phyloP scores from a whole-genome alignment of 2,888 invertebrate genomes.

The Octodonta nipae region DNA sequence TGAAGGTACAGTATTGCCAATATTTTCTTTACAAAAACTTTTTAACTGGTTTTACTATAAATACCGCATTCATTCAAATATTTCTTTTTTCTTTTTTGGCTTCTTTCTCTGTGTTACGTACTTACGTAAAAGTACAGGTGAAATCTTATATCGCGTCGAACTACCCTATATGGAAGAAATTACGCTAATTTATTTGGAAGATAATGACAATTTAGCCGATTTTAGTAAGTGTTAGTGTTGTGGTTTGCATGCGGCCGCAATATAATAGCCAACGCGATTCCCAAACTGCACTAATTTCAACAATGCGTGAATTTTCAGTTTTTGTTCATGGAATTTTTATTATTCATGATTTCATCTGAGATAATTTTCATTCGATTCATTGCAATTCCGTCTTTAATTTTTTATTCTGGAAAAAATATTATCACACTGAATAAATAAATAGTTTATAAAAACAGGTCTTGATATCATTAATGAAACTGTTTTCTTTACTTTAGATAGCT shows the following conservation, averaged over 20 bases:
- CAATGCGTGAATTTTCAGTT: slow-evolving; percentile 14
- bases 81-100: slow-evolving; percentile 38
- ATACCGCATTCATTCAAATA: slow-evolving; percentile 24
- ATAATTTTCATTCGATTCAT: no score
- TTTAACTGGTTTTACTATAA: neutral
- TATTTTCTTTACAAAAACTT: neutral
- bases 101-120: slow-evolving; percentile 39
- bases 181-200: slow-evolving; percentile 87
- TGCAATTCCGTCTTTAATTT: no score
- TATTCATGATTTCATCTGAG: neutral
- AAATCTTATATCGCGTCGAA: slow-evolving; percentile 88
- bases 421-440: no score
- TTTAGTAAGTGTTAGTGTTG: slow-evolving; percentile 56
- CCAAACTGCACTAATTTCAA: slow-evolving; percentile 19
- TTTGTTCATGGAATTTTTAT: slow-evolving; percentile 3
- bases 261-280: slow-evolving; percentile 15
- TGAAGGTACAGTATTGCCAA: slow-evolving; percentile 55
- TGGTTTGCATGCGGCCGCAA: slow-evolving; percentile 39
- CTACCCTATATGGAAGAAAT: slow-evolving; percentile 88
- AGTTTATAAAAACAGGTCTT: no score
- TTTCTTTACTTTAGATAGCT: no score
- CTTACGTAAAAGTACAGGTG: slow-evolving; percentile 49
- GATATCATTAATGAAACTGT: no score
- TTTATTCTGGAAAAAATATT: no score
- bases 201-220: slow-evolving; percentile 48